Evolutionary conservation across 2,888 invertebrate genomes (phyloP).

Genomic region (Lacanobia wlatinum): DNA sequence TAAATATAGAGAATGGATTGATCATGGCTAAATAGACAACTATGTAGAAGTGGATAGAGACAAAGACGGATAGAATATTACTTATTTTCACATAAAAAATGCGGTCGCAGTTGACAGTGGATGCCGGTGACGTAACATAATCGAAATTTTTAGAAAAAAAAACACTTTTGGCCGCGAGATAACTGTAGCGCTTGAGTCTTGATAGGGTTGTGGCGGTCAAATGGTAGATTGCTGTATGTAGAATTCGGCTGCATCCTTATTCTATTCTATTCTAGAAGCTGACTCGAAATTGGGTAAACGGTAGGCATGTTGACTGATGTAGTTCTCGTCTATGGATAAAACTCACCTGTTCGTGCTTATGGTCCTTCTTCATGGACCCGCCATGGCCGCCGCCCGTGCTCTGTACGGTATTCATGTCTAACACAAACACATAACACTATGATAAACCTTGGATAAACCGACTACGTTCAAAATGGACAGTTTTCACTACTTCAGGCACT

Average conservation of each 20-base stretch:
- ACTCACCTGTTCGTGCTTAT: slow-evolving; percentile 90
- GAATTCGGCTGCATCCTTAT: too few relatives aligned
- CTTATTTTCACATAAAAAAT: neutral
- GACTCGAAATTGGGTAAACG: too few relatives aligned
- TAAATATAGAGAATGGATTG: neutral
- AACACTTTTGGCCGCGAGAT: too few relatives aligned
- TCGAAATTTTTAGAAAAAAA: neutral
- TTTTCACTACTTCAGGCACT: slow-evolving; percentile 83
- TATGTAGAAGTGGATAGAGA: neutral
- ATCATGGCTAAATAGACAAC: neutral
- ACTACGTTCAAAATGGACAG: slow-evolving; percentile 81
- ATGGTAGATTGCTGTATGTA: too few relatives aligned
- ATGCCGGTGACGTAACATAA: neutral
- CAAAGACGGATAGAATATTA: too few relatives aligned
- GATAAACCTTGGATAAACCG: slow-evolving; percentile 39
- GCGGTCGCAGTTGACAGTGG: neutral
- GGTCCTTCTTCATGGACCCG: slow-evolving; percentile 91
- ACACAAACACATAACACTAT: slow-evolving; percentile 56
- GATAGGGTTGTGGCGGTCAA: too few relatives aligned
- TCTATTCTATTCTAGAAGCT: too few relatives aligned
- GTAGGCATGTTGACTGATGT: too few relatives aligned
- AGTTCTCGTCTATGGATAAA: neutral
- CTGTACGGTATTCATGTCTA: slow-evolving; percentile 92
- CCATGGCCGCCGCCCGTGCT: slow-evolving; percentile 91
- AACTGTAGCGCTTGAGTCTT: too few relatives aligned